Conservation (phyloP, 1,140 invertebrate species). For the Brevipalpus yothersi region DNA sequence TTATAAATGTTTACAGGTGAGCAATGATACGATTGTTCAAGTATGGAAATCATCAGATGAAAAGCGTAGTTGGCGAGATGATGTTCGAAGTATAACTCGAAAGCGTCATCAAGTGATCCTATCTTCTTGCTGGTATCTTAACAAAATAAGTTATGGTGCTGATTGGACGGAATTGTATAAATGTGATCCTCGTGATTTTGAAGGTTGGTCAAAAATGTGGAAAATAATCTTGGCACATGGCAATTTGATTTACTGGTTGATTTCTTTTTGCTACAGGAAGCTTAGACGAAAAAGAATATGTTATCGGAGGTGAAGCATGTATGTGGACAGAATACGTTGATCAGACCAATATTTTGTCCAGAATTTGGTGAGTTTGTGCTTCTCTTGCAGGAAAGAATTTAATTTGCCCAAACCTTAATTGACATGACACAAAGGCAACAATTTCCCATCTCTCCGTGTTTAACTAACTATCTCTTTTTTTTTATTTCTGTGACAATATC, state of each 20-base stretch:
- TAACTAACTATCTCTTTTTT: neutral
- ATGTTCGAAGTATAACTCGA: too few relatives aligned
- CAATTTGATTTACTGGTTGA: neutral
- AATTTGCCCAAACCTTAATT: neutral
- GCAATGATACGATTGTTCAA: constrained; percentile 41
- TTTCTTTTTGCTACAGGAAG: neutral
- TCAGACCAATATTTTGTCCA: constrained; percentile 7
- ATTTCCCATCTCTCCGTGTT: neutral
- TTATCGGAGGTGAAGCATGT: constrained; percentile 19
- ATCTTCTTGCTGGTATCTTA: constrained; percentile 21
- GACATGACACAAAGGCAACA: neutral
- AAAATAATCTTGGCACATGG: too few relatives aligned
- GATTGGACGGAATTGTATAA: constrained; percentile 24
- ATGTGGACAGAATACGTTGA: constrained; percentile 22
- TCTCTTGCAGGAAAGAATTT: neutral
- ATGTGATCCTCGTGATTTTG: constrained; percentile 12
- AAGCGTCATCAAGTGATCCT: constrained; percentile 12
- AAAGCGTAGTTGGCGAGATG: constrained; percentile 10
- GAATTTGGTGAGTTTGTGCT: neutral
- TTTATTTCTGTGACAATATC: too few relatives aligned
- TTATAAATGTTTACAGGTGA: constrained; percentile 16
- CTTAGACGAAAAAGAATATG: constrained; percentile 3
- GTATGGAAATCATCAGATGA: constrained; percentile 24
- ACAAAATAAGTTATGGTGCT: constrained; percentile 21
- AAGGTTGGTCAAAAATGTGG: too few relatives aligned